Evolutionary conservation across 2,888 invertebrate species (phyloP).

Genomic region (Polydrusus pterygomalis): DNA sequence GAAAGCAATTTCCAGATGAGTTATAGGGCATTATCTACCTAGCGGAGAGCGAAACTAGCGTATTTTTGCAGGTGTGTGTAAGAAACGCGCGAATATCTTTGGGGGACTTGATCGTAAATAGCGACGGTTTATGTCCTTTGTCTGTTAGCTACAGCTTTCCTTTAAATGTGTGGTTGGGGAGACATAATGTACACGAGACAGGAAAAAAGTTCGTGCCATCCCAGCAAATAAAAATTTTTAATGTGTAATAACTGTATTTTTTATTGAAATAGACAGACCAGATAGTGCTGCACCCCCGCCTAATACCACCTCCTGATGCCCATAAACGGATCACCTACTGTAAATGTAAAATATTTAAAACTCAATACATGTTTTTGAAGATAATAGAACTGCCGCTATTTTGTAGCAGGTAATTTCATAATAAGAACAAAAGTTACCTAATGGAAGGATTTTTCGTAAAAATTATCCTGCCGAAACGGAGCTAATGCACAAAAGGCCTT

Average conservation of each 20-base stretch:
- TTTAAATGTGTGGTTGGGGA: not conserved
- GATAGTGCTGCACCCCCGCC: too few species aligned
- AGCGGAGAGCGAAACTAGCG: conserved; percentile 70
- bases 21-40: conserved; percentile 73
- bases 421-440: conserved; percentile 3
- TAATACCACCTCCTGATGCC: too few species aligned
- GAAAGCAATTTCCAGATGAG: conserved; percentile 72
- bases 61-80: conserved; percentile 71
- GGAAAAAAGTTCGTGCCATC: not conserved
- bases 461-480: conserved; percentile 10
- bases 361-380: not conserved
- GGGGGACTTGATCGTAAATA: conserved; percentile 72
- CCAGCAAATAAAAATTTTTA: not conserved
- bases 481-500: conserved; percentile 9
- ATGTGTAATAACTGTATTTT: too few species aligned
- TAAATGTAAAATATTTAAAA: not conserved
- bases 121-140: conserved; percentile 71
- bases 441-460: conserved; percentile 8
- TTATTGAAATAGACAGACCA: too few species aligned
- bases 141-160: conserved; percentile 69
- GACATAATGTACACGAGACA: not conserved
- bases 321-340: too few species aligned
- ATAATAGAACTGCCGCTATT: not conserved
- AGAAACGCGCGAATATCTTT: conserved; percentile 66
- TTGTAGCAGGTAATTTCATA: conserved; percentile 4